phyloP scores from a whole-genome alignment of 2,797 vertebrate genomes.

The Lindbergichthys nudifrons region DNA sequence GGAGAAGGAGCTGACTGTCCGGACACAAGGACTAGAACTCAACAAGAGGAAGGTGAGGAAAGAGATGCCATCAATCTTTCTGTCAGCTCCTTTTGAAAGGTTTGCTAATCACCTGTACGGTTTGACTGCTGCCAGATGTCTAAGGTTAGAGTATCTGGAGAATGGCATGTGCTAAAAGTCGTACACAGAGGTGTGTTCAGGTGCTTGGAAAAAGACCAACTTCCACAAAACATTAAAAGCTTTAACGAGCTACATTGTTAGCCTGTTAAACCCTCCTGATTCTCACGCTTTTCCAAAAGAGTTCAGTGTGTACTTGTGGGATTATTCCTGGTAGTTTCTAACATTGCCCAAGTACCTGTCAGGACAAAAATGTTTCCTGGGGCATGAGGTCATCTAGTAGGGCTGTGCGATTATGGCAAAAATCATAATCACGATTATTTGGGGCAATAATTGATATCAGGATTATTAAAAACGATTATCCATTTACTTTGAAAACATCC shows the following conservation, averaged over 20 bases:
- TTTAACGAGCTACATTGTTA: slow-evolving; percentile 15
- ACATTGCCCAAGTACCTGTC: not conserved
- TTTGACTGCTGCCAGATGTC: slow-evolving; percentile 44
- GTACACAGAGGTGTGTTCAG: not conserved
- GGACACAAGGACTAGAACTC: slow-evolving; percentile 92
- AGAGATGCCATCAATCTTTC: slow-evolving; percentile 7
- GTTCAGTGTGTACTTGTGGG: not conserved
- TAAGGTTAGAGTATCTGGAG: slow-evolving; percentile 9
- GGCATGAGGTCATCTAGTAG: not conserved
- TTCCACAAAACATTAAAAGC: not conserved
- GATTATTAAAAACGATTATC: no score
- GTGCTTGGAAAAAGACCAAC: slow-evolving; percentile 5
- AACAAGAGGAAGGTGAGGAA: slow-evolving; percentile 92
- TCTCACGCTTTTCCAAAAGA: not conserved
- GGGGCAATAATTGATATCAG: no score
- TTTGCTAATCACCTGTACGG: slow-evolving; percentile 2
- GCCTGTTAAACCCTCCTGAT: slow-evolving; percentile 9
- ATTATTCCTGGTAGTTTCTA: slow-evolving; percentile 10
- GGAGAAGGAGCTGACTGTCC: slow-evolving; percentile 90
- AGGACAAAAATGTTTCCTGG: not conserved
- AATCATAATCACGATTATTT: no score
- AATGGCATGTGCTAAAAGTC: not conserved
- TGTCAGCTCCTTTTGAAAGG: not conserved
- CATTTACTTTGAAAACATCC: no score
- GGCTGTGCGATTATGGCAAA: no score